Evolutionary conservation across 2,888 invertebrate species (phyloP).

Genomic region (Trichopoda pennipes): DNA sequence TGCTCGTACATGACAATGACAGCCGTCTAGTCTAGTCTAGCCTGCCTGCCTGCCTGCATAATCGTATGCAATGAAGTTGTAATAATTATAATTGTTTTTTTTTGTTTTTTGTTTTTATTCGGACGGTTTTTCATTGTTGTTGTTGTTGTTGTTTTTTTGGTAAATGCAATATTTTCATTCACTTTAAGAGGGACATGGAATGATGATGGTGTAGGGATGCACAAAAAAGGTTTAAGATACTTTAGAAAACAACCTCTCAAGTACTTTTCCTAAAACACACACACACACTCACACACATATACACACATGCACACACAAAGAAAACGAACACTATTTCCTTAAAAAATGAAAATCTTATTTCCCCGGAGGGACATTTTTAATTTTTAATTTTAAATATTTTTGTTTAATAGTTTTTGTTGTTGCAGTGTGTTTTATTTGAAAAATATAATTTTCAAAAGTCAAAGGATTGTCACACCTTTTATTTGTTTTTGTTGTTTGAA

Average conservation of each 20-base stretch:
- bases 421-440: conserved; percentile 29
- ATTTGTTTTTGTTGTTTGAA: conserved; percentile 35
- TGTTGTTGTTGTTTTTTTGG: conserved; percentile 14
- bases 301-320: too few species aligned
- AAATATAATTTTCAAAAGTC: conserved; percentile 55
- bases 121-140: conserved; percentile 42
- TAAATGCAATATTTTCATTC: conserved; percentile 64
- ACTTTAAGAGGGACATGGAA: conserved; percentile 25
- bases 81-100: conserved; percentile 79
- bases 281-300: too few species aligned
- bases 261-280: conserved; percentile 52
- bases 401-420: neutral
- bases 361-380: conserved; percentile 53
- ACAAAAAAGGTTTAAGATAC: conserved; percentile 44
- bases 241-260: conserved; percentile 42
- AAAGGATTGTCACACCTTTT: conserved; percentile 74
- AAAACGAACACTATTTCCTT: neutral
- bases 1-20: too few species aligned
- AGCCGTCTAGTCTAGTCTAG: neutral
- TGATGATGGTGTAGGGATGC: conserved; percentile 7
- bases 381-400: neutral
- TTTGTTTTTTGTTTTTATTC: too few species aligned
- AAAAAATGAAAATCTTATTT: conserved; percentile 10
- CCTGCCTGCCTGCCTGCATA: conserved; percentile 37
- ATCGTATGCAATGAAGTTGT: conserved; percentile 78